These are phyloP conservation scores for Norana najaformis DNA, from an alignment of 2,888 invertebrate genomes.

Conservation along the genomic window DNA sequence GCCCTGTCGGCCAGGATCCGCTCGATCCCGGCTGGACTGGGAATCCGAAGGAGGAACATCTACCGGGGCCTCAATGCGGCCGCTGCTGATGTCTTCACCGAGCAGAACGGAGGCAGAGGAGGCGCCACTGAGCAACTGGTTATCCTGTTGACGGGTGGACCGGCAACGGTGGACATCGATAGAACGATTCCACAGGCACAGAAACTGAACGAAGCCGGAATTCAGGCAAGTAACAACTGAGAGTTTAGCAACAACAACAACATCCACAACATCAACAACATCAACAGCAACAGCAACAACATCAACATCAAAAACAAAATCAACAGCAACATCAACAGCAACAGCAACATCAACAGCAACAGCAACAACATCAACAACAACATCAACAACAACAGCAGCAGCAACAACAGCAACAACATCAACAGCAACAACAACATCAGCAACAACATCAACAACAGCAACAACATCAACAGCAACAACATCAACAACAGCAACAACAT, in stretches of 20 bases:
- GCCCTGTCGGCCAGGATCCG: conserved; percentile 28
- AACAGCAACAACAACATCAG: no score
- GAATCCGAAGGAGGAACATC: conserved; percentile 22
- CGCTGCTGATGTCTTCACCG: conserved; percentile 37
- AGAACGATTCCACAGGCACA: conserved; percentile 52
- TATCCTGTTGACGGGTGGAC: conserved; percentile 54
- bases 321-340: no score
- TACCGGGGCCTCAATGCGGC: neutral
- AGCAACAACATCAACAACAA: no score
- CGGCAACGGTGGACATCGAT: conserved; percentile 51
- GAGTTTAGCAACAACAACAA: neutral
- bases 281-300: conserved; percentile 15
- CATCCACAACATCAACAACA: conserved; percentile 26
- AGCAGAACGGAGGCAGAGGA: conserved; percentile 55
- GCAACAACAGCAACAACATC: no score
- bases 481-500: no score
- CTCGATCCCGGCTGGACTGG: conserved; percentile 18
- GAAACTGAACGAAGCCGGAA: no score
- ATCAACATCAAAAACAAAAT: no score
- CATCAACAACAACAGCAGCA: no score
- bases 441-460: no score
- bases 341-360: no score
- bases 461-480: no score
- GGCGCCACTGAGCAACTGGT: conserved; percentile 49
- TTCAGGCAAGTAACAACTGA: no score